Conservation (phyloP, 2,113 vertebrate genomes). For the Erpornis zantholeuca region DNA sequence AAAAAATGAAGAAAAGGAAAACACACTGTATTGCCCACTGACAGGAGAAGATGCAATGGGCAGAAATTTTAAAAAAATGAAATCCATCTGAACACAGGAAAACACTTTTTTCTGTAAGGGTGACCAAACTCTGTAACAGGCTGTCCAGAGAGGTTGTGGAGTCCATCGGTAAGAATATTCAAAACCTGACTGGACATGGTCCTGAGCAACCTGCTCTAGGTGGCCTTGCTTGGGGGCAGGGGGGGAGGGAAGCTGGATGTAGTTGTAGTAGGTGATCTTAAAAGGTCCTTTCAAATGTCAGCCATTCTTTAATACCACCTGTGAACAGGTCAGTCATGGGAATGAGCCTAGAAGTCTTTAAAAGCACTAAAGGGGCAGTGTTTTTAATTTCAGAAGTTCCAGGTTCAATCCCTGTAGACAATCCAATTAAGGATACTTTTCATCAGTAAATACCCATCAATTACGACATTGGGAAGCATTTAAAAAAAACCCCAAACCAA, state of each 20-base stretch:
- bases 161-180: not conserved
- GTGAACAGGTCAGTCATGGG: not conserved
- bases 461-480: not conserved
- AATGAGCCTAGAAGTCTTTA: not conserved
- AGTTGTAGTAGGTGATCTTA: not conserved
- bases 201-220: not conserved
- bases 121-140: not conserved
- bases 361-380: not conserved
- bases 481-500: not conserved
- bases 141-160: not conserved
- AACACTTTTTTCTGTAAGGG: not conserved
- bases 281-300: not conserved
- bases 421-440: not conserved
- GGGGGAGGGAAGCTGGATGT: not conserved
- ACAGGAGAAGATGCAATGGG: not conserved
- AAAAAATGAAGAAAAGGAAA: not conserved
- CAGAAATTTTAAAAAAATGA: not conserved
- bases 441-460: not conserved
- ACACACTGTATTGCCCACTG: not conserved
- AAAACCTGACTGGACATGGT: not conserved
- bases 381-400: constrained; percentile 6
- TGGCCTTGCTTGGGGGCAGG: not conserved
- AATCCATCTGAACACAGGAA: not conserved
- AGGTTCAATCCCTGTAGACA: not conserved
- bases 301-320: not conserved